These are phyloP conservation scores for Emmelina monodactyla DNA, from an alignment of 2,888 invertebrate genomes.

Conservation along the genomic window DNA sequence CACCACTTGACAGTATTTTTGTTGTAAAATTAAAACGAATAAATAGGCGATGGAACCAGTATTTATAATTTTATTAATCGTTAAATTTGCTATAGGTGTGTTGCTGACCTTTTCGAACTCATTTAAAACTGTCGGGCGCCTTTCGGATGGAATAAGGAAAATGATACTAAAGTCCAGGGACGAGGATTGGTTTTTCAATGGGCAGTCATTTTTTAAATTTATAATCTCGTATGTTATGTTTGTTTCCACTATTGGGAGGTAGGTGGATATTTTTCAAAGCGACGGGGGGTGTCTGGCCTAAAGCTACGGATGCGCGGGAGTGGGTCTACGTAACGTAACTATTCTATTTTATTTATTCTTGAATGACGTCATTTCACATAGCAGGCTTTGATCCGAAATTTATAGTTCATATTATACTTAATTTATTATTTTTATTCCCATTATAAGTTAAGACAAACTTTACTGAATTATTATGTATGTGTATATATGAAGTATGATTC, in stretches of 20 bases:
- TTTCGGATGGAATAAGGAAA: constrained; percentile 20
- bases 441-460: too few relatives aligned
- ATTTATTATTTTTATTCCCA: too few relatives aligned
- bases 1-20: neutral
- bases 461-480: too few relatives aligned
- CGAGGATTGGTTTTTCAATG: constrained; percentile 51
- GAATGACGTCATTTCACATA: too few relatives aligned
- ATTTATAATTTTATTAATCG: constrained; percentile 1
- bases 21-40: neutral
- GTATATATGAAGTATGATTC: too few relatives aligned
- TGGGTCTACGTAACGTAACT: constrained; percentile 17
- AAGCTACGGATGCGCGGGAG: constrained; percentile 29
- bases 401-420: too few relatives aligned
- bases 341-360: too few relatives aligned
- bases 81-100: constrained; percentile 7
- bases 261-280: constrained; percentile 48
- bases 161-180: constrained; percentile 25
- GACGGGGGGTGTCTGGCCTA: constrained; percentile 49
- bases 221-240: constrained; percentile 49
- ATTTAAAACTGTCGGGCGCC: neutral
- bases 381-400: too few relatives aligned
- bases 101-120: neutral
- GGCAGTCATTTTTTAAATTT: constrained; percentile 46
- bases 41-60: neutral
- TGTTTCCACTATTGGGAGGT: constrained; percentile 44